Evolutionary conservation across 2,797 vertebrate species (phyloP), one percentile per base, ranked within the genome.

Genomic region (Pogonophryne albipinna): DNA sequence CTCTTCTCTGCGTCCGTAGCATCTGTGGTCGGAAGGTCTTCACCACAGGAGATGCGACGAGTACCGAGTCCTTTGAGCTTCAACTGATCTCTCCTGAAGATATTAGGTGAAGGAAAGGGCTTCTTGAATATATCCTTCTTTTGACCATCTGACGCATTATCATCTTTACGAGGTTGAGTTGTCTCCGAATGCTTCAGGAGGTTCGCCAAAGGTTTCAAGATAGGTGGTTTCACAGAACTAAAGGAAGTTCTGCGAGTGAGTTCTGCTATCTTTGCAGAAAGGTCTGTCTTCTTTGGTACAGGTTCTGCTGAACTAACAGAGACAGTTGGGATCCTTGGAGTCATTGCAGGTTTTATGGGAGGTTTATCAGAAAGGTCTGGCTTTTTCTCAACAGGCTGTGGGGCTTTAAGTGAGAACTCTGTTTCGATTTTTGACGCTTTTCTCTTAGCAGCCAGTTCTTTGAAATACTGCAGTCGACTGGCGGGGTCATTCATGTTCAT

Each of bases 1-100:
- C 93, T 95, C 85, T 96, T 96, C 81, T 96, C 94, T 47, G 95
- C 88, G 69, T 96, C 95, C 15, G 95, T 96, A 44, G 95, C 95
- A 7, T 95, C 95, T 49, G 85, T 88, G 17, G 86, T 90, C 49
- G 95, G 66, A 42, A 91, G 65, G 44, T 95, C 94, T 4, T 96
- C 95, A 4, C 84, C 92, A 13, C 89, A 92, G 14, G 95, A 96
- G 69, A 91, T 87, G n/a, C 87, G 92, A 14, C 94, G 94, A 69
- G 89, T 79, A 82, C 89, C 92, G 68, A 91, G 66, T 47, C 65
- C 82, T 82, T 94, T 96, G 19, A 94, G 31, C 78, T 95, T 96
- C 27, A 95, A 23, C 2, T 38, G 70, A 63, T 95, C 94, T 75
- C 15, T 94, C 75, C 56, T 94, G 49, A 95, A 95, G 74, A 95